Evolutionary conservation across 2,113 vertebrate species (phyloP).

Genomic region (Rhinichthys klamathensis): DNA sequence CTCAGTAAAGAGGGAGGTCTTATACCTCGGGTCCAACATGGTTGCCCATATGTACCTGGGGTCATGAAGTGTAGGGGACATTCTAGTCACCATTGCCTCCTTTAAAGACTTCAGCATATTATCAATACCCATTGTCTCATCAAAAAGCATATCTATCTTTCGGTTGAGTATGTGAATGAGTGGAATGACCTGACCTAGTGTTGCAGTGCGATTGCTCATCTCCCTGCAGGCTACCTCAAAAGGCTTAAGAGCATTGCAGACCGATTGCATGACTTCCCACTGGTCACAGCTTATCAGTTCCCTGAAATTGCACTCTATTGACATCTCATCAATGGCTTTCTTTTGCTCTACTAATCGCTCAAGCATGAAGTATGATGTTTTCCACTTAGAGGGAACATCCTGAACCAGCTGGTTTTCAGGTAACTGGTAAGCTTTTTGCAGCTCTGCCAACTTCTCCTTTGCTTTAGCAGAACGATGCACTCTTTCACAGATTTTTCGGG

Average conservation of each 20-base stretch:
- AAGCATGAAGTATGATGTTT: constrained; percentile 92
- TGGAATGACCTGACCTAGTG: constrained; percentile 95
- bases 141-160: constrained; percentile 93
- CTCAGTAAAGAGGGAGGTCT: constrained; percentile 93
- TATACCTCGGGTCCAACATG: constrained; percentile 95
- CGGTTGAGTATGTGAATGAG: constrained; percentile 95
- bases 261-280: constrained; percentile 96
- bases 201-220: constrained; percentile 89
- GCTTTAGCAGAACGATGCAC: constrained; percentile 89
- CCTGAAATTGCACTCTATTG: constrained; percentile 91
- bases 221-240: constrained; percentile 92
- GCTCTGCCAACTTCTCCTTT: constrained; percentile 86
- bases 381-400: constrained; percentile 93
- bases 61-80: constrained; percentile 88
- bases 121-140: constrained; percentile 96
- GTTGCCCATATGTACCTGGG: constrained; percentile 91
- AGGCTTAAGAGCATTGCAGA: constrained; percentile 92
- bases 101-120: constrained; percentile 93
- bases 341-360: constrained; percentile 95
- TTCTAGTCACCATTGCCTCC: constrained; percentile 90
- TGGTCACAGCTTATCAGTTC: constrained; percentile 97
- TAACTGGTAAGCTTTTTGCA: constrained; percentile 84
- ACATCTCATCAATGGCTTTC: constrained; percentile 90
- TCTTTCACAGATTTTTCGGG: constrained; percentile 93
- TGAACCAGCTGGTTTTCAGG: constrained; percentile 91